These are phyloP conservation scores for Crotalus viridis DNA, from an alignment of 2,113 vertebrate species.

Conservation along the genomic window DNA sequence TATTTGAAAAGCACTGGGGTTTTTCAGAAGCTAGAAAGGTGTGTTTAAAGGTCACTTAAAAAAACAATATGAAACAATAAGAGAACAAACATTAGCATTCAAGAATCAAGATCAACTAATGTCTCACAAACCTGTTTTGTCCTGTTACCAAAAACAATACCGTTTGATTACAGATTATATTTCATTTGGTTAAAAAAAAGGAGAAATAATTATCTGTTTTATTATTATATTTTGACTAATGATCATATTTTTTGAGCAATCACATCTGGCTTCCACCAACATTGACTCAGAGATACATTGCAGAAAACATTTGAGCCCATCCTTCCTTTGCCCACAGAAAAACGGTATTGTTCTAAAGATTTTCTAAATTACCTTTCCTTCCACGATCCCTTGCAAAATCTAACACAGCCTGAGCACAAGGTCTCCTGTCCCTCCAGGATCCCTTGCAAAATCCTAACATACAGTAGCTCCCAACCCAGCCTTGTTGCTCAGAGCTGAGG, in stretches of 20 bases:
- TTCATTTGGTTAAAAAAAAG: neutral
- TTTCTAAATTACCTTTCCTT: neutral
- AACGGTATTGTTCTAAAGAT: too few relatives aligned
- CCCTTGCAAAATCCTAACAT: too few relatives aligned
- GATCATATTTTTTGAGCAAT: too few relatives aligned
- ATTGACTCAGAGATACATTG: neutral
- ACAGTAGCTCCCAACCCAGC: too few relatives aligned
- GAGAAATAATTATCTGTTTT: neutral
- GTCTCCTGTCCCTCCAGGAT: too few relatives aligned
- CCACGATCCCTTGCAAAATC: too few relatives aligned
- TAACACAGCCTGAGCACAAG: neutral
- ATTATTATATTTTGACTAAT: neutral
- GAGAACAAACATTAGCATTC: neutral
- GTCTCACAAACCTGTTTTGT: neutral
- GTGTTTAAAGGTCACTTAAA: neutral
- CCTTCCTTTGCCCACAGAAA: too few relatives aligned
- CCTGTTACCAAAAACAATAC: neutral
- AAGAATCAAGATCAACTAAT: neutral
- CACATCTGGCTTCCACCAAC: neutral
- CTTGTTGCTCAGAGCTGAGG: too few relatives aligned
- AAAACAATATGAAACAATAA: neutral
- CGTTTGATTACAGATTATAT: neutral
- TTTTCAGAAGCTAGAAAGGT: neutral
- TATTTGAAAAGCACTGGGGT: neutral
- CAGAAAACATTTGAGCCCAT: neutral